A percentile compares a stretch with the other conserved stretches of the same genome.
phyloP scores from a whole-genome alignment of 2,113 vertebrate species.

The Periophthalmodon schlosseri region DNA sequence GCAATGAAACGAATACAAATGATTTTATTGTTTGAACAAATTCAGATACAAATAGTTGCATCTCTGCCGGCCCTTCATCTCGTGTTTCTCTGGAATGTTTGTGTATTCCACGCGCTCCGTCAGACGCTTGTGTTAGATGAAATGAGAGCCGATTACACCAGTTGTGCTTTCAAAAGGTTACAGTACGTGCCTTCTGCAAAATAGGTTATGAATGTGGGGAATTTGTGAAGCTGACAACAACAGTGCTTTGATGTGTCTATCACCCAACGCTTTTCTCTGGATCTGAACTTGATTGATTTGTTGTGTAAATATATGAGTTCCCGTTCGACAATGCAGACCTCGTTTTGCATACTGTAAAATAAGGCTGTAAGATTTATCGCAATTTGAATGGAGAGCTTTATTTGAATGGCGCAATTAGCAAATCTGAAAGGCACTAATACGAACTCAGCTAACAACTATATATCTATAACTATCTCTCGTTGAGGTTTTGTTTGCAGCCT shows the following conservation, averaged over 20 bases:
- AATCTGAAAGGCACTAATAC: background rate
- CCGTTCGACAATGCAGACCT: slow-evolving; percentile 19
- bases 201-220: slow-evolving; percentile 63
- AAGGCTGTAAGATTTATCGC: background rate
- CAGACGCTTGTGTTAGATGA: slow-evolving; percentile 66
- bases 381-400: background rate
- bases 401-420: background rate
- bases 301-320: slow-evolving; percentile 48
- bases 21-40: slow-evolving; percentile 44
- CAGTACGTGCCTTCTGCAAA: slow-evolving; percentile 55
- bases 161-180: slow-evolving; percentile 64
- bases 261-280: slow-evolving; percentile 42
- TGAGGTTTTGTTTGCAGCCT: too few relatives aligned
- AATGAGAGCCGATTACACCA: slow-evolving; percentile 70
- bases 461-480: too few relatives aligned
- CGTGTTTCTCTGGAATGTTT: slow-evolving; percentile 42
- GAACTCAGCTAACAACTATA: background rate
- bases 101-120: slow-evolving; percentile 59
- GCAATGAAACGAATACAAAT: slow-evolving; percentile 27
- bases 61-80: slow-evolving; percentile 44
- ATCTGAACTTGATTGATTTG: slow-evolving; percentile 51
- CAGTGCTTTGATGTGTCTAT: slow-evolving; percentile 56
- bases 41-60: slow-evolving; percentile 42
- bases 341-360: slow-evolving; percentile 21
- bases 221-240: slow-evolving; percentile 62